Evolutionary conservation across 1,140 invertebrate species (phyloP), one percentile per base, ranked within the genome.

Genomic region (Formica selysi): DNA sequence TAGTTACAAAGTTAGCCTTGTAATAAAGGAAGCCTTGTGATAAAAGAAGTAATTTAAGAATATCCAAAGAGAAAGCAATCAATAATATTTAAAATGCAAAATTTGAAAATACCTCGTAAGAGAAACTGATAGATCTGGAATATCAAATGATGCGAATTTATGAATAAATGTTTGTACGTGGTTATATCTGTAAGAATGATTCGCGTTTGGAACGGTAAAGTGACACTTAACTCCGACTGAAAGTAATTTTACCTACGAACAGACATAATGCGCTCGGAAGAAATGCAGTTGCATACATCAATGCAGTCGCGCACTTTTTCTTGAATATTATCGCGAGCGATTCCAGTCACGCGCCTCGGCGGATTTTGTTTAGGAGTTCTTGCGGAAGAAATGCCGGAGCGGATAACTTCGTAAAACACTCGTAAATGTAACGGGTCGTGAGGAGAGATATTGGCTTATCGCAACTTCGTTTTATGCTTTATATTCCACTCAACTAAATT

Each of bases 361-460:
- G 71, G 73, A 78, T 78, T 76, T 85, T 85, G 81, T 85, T 85
- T 78, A 78, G 81, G 71, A 78, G 76, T 85, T 78, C 71, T 85
- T 19, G 48, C 48, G 73, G 59, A 76, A 85, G 81, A 62, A 83
- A 83, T 36, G 68, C 79, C 11, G 54, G 16, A 32, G 22, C 41
- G 29, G n/a, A 44, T 85, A 85, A 85, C 81, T 85, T 78, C 32
- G 81, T 85, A 78, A 78, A 86, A 61, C 38, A 86, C 76, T 86
- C 84, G 64, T 86, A 86, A 86, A 86, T 36, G 74, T 80, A 86
- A 86, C 76, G 76, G 65, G 74, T 76, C 51, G 64, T 80, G 76
- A 86, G 38, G 76, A 68, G 76, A 68, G 84, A 86, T 80, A 86
- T 86, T 80, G 84, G 84, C 76, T 80, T 86, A 80, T 86, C 84